A percentile compares a stretch with the other conserved stretches of the same genome.
Evolutionary conservation across 2,797 vertebrate species (phyloP).

Genomic region (Crypturellus tataupa): DNA sequence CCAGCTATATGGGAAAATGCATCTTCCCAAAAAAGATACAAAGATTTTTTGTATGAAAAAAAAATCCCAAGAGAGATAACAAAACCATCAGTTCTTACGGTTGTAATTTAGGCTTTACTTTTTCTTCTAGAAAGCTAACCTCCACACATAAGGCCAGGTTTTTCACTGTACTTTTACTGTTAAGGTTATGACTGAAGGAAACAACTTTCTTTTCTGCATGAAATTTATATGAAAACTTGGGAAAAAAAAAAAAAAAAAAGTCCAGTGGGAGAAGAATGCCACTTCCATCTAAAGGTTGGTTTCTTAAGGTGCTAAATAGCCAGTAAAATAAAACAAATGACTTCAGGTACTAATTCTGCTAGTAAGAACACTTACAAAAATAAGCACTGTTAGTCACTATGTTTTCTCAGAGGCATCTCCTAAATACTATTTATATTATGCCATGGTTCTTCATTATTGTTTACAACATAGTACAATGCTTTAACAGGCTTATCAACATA

Average conservation of each 20-base stretch:
- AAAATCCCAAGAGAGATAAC: background rate
- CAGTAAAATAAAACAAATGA: background rate
- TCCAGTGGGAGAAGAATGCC: background rate
- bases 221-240: background rate
- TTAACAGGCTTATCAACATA: background rate
- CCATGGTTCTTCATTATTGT: background rate
- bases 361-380: background rate
- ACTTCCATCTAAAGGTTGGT: background rate
- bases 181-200: background rate
- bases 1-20: slow-evolving; percentile 45
- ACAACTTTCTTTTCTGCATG: background rate
- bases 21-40: background rate
- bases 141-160: background rate
- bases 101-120: background rate
- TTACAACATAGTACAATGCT: background rate
- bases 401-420: background rate
- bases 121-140: background rate
- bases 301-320: background rate
- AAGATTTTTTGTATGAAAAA: background rate
- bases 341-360: background rate
- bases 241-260: background rate
- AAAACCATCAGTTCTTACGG: background rate
- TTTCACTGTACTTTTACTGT: background rate
- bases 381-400: background rate
- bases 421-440: background rate